Percentiles rank a stretch among this genome's conserved stretches.
These are phyloP conservation scores for Drosophila bipectinata DNA, from an alignment of 1,140 invertebrate species.

Conservation along the genomic window DNA sequence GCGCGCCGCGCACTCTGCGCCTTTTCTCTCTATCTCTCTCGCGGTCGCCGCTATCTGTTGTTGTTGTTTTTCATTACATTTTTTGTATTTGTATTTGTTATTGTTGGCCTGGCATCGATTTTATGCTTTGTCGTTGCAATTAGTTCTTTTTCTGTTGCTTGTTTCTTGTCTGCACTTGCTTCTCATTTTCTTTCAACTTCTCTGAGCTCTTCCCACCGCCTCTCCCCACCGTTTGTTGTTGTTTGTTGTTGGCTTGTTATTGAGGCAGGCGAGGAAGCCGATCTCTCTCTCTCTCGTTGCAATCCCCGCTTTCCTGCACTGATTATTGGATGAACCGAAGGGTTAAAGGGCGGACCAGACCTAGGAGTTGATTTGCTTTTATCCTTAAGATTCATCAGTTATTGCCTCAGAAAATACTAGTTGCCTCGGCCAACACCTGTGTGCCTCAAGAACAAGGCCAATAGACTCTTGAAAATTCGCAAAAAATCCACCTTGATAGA, in stretches of 20 bases:
- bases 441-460: constrained; percentile 63
- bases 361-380: constrained; percentile 34
- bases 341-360: constrained; percentile 14
- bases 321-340: constrained; percentile 36
- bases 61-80: constrained; percentile 47
- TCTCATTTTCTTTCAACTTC: constrained; percentile 32
- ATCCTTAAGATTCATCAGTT: background rate
- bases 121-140: constrained; percentile 80
- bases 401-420: background rate
- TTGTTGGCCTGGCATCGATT: constrained; percentile 77
- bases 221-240: constrained; percentile 25
- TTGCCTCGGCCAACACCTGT: constrained; percentile 19
- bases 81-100: constrained; percentile 50
- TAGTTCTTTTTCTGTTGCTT: constrained; percentile 71
- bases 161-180: constrained; percentile 61
- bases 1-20: constrained; percentile 50
- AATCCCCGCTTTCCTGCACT: background rate
- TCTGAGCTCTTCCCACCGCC: background rate
- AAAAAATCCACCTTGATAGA: constrained; percentile 48
- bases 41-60: constrained; percentile 43
- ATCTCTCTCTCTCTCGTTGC: constrained; percentile 3
- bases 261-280: constrained; percentile 30
- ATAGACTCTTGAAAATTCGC: constrained; percentile 47
- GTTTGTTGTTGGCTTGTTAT: constrained; percentile 27
- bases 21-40: constrained; percentile 14